Percentiles rank a stretch among this genome's conserved stretches.
Conservation (phyloP, 1,140 invertebrate species). For the Drosophila kurseongensis region DNA sequence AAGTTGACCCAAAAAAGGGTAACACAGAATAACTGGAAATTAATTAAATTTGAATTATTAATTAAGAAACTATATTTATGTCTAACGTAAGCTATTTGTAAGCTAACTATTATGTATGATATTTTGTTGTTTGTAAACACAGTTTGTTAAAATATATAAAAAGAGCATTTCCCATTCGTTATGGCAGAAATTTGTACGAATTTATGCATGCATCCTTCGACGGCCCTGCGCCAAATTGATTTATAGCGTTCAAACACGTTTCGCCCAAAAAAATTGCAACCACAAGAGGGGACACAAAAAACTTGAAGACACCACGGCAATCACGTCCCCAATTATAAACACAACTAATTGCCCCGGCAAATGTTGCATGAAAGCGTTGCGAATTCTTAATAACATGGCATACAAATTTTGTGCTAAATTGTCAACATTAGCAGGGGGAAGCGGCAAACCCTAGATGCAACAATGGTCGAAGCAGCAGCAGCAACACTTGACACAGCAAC, state of each 20-base stretch:
- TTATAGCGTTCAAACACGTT: slow-evolving; percentile 78
- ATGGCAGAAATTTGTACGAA: not conserved
- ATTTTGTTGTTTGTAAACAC: too few species aligned
- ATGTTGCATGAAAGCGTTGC: slow-evolving; percentile 74
- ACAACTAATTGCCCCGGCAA: slow-evolving; percentile 70
- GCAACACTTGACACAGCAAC: slow-evolving; percentile 29
- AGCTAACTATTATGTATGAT: too few species aligned
- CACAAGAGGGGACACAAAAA: slow-evolving; percentile 6
- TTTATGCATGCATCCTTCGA: slow-evolving; percentile 64
- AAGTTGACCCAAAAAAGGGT: not conserved
- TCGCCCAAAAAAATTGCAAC: slow-evolving; percentile 24
- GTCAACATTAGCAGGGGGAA: slow-evolving; percentile 66
- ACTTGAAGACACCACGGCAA: slow-evolving; percentile 22
- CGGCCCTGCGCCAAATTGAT: slow-evolving; percentile 68
- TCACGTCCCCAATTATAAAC: slow-evolving; percentile 76
- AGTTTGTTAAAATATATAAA: too few species aligned
- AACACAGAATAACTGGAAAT: too few species aligned
- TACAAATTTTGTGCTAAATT: slow-evolving; percentile 80
- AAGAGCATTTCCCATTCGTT: slow-evolving; percentile 41
- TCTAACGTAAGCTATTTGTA: too few species aligned
- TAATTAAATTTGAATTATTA: too few species aligned
- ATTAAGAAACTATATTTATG: too few species aligned
- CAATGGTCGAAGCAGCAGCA: not conserved
- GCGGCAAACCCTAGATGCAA: not conserved
- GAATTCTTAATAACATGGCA: slow-evolving; percentile 71